phyloP scores from a whole-genome alignment of 2,888 invertebrate genomes.

The Pyrrhosoma nymphula region DNA sequence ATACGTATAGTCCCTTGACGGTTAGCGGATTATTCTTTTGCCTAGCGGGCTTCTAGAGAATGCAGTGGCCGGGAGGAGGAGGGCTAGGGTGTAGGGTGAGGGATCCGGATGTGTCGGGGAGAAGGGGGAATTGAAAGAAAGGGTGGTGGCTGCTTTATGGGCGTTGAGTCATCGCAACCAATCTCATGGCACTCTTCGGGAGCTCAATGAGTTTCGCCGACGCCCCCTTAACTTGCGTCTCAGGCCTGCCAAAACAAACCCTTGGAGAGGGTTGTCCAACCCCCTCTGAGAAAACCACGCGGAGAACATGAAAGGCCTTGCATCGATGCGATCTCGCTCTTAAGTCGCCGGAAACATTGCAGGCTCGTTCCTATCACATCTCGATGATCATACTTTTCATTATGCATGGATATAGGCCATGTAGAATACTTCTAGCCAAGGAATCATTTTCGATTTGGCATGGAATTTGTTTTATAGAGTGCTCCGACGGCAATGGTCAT shows the following conservation, averaged over 20 bases:
- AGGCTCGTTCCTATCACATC: too few relatives aligned
- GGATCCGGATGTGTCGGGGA: background rate
- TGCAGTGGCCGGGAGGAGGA: background rate
- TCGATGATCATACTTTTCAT: too few relatives aligned
- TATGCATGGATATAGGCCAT: too few relatives aligned
- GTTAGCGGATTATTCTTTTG: too few relatives aligned
- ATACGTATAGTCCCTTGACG: too few relatives aligned
- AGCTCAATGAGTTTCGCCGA: background rate
- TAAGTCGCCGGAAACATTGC: too few relatives aligned
- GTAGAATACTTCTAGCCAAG: too few relatives aligned
- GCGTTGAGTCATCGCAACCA: conserved; percentile 16
- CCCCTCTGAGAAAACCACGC: background rate
- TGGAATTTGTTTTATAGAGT: too few relatives aligned
- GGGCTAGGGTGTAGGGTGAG: background rate
- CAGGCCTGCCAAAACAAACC: conserved; percentile 13
- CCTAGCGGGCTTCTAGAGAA: too few relatives aligned
- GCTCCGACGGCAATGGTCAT: too few relatives aligned
- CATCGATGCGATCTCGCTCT: too few relatives aligned
- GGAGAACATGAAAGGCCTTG: background rate
- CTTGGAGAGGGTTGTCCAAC: background rate
- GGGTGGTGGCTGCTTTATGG: conserved; percentile 14
- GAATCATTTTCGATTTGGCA: too few relatives aligned
- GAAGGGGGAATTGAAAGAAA: background rate
- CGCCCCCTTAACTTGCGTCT: background rate
- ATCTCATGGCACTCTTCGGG: background rate